phyloP scores from a whole-genome alignment of 2,113 vertebrate species.

The Vanacampus margaritifer region DNA sequence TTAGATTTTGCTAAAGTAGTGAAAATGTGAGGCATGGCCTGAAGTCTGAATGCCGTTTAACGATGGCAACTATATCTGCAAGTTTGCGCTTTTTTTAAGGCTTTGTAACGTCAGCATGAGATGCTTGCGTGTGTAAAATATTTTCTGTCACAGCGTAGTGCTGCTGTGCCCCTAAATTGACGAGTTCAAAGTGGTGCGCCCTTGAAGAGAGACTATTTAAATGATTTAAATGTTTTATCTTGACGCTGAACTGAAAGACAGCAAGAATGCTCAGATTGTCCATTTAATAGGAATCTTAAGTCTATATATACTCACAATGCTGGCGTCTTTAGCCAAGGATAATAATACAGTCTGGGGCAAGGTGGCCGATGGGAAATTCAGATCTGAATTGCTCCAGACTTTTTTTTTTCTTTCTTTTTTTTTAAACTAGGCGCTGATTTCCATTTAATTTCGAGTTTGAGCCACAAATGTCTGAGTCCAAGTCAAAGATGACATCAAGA shows the following conservation, averaged over 20 bases:
- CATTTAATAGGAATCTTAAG: background rate
- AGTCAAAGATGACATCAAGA: too few relatives aligned
- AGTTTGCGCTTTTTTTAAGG: background rate
- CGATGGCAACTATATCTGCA: background rate
- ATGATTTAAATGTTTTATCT: slow-evolving; percentile 2
- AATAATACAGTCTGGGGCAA: too few relatives aligned
- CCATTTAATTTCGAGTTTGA: too few relatives aligned
- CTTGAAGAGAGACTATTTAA: background rate
- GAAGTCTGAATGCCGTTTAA: background rate
- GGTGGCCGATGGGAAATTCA: too few relatives aligned
- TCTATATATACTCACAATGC: background rate
- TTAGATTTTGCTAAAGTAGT: slow-evolving; percentile 1
- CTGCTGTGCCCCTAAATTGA: background rate
- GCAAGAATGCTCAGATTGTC: background rate
- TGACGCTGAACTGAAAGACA: too few relatives aligned
- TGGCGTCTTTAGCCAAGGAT: background rate
- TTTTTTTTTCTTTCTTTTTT: too few relatives aligned
- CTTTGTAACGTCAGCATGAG: background rate
- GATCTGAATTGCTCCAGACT: too few relatives aligned
- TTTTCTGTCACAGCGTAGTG: background rate
- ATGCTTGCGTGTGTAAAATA: background rate
- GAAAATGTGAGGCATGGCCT: background rate
- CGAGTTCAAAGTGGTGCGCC: background rate
- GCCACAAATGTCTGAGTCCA: too few relatives aligned
- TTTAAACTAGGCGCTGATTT: too few relatives aligned